These are phyloP conservation scores for Drosophila nikananu DNA, from an alignment of 1,140 invertebrate species.

Conservation along the genomic window DNA sequence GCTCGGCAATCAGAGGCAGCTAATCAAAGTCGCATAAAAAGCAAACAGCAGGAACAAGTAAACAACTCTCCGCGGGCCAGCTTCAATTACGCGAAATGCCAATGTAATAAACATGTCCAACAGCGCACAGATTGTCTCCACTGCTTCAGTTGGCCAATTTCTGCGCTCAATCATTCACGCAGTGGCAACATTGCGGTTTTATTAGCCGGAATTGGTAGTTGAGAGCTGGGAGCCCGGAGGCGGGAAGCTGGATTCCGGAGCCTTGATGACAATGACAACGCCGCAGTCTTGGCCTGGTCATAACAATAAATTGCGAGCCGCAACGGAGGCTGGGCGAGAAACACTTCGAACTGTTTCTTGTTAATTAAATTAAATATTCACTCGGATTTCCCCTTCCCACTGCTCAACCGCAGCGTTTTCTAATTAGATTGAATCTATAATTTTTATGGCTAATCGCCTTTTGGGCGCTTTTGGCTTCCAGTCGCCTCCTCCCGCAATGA, in stretches of 20 bases:
- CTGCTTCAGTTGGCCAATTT: conserved; percentile 46
- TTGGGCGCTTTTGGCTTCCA: conserved; percentile 27
- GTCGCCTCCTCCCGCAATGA: conserved; percentile 34
- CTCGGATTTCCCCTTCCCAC: conserved; percentile 25
- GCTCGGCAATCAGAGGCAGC: conserved; percentile 73
- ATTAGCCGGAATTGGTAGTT: conserved; percentile 34
- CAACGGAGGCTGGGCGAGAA: conserved; percentile 27
- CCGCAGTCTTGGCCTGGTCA: conserved; percentile 65
- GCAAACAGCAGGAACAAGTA: conserved; percentile 36
- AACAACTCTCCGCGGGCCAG: conserved; percentile 30
- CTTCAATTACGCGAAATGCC: conserved; percentile 76
- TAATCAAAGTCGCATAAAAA: conserved; percentile 79
- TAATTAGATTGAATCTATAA: conserved; percentile 85
- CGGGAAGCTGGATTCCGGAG: background rate
- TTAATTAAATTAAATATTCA: conserved; percentile 85
- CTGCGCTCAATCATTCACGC: conserved; percentile 58
- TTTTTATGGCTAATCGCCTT: conserved; percentile 83
- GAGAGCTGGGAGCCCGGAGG: conserved; percentile 3
- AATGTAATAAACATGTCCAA: conserved; percentile 82
- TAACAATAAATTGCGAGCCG: conserved; percentile 78
- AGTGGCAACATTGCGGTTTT: conserved; percentile 60
- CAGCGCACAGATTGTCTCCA: conserved; percentile 72
- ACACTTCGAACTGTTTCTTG: conserved; percentile 76
- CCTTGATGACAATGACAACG: conserved; percentile 60
- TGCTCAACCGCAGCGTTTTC: conserved; percentile 67